These are phyloP conservation scores for Odontomachus brunneus DNA, from an alignment of 1,140 invertebrate species.

Conservation along the genomic window DNA sequence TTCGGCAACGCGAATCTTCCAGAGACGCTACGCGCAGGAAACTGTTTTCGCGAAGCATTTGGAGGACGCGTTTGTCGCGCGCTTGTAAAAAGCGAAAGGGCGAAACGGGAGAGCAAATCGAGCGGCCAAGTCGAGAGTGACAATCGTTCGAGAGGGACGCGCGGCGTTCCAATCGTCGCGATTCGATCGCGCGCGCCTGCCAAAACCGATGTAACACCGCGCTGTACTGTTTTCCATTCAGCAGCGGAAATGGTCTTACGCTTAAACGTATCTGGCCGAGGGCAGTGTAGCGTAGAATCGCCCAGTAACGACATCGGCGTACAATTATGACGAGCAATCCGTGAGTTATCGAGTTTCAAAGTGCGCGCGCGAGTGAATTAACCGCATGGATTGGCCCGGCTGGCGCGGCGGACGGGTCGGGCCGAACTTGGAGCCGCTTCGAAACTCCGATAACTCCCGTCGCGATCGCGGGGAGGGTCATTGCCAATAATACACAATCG, in stretches of 20 bases:
- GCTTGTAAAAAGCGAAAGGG: no score
- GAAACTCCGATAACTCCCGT: slow-evolving; percentile 68
- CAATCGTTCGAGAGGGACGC: no score
- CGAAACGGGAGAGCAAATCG: no score
- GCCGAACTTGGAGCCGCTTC: slow-evolving; percentile 56
- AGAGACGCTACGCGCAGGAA: not conserved
- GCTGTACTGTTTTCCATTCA: slow-evolving; percentile 29
- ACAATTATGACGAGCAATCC: slow-evolving; percentile 71
- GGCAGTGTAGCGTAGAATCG: slow-evolving; percentile 59
- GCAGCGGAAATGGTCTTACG: slow-evolving; percentile 4
- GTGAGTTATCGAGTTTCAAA: slow-evolving; percentile 71
- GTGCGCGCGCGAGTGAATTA: slow-evolving; percentile 70
- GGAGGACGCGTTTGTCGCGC: no score
- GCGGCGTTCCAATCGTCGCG: no score
- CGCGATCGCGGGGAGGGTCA: slow-evolving; percentile 47
- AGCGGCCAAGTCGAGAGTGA: no score
- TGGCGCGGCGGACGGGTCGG: slow-evolving; percentile 26
- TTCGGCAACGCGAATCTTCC: not conserved
- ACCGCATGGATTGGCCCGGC: slow-evolving; percentile 64
- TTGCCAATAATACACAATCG: slow-evolving; percentile 58
- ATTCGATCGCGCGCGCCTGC: not conserved
- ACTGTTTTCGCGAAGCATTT: no score
- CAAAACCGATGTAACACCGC: not conserved
- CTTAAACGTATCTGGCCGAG: slow-evolving; percentile 31
- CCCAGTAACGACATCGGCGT: slow-evolving; percentile 62